A percentile compares a stretch with the other conserved stretches of the same genome.
phyloP scores from a whole-genome alignment of 2,113 vertebrate species.

The Eretmochelys imbricata region DNA sequence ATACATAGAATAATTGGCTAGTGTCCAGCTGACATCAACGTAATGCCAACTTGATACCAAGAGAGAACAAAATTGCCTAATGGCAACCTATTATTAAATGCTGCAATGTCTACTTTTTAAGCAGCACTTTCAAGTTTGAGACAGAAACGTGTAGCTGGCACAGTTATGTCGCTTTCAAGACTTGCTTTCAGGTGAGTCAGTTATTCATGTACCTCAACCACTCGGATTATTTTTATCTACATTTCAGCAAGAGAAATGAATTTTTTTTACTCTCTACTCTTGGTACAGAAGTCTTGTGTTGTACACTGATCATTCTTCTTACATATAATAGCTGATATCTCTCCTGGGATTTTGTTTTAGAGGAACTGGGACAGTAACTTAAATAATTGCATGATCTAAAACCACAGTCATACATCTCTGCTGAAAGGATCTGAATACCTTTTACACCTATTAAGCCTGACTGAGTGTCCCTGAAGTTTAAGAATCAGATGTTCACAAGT shows the following conservation, averaged over 20 bases:
- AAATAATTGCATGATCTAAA: neutral
- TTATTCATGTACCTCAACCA: constrained; percentile 22
- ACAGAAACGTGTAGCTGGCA: constrained; percentile 7
- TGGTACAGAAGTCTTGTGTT: neutral
- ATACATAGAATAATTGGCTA: constrained; percentile 4
- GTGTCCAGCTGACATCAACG: neutral
- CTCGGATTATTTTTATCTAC: constrained; percentile 41
- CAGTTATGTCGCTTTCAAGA: constrained; percentile 39
- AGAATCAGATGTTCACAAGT: neutral
- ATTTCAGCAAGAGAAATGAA: neutral
- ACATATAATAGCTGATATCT: neutral
- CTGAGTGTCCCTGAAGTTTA: neutral
- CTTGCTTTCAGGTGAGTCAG: neutral
- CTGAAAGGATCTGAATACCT: neutral
- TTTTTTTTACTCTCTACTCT: neutral
- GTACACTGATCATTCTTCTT: neutral
- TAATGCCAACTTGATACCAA: constrained; percentile 12
- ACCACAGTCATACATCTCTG: neutral
- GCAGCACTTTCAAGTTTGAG: constrained; percentile 40
- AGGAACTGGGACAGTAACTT: neutral
- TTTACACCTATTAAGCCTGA: neutral
- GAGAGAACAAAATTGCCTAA: constrained; percentile 28
- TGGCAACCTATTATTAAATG: constrained; percentile 51
- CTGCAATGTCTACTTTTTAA: constrained; percentile 48
- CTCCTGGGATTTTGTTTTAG: neutral